Conservation (phyloP, 2,113 vertebrate genomes). For the Gopherus flavomarginatus region DNA sequence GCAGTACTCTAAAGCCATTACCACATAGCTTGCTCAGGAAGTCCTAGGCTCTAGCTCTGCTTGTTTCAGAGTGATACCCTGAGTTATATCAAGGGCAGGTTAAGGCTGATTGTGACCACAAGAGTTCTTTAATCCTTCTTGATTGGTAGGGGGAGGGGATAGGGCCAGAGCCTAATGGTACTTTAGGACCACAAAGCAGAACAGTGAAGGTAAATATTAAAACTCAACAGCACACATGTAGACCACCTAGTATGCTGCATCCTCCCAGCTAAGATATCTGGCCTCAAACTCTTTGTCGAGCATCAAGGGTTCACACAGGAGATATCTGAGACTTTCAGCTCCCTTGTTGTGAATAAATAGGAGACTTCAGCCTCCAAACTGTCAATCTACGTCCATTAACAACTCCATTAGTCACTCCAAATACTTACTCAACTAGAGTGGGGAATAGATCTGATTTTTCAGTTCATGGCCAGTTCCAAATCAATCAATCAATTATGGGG, state of each 20-base stretch:
- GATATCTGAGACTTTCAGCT: slow-evolving; percentile 33
- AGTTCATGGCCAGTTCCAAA: not conserved
- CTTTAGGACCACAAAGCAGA: slow-evolving; percentile 27
- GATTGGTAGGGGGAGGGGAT: no score
- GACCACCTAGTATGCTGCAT: not conserved
- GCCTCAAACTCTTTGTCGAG: not conserved
- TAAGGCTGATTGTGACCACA: no score
- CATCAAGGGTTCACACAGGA: not conserved
- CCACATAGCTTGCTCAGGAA: no score
- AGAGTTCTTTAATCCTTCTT: no score
- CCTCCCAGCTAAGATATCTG: slow-evolving; percentile 7
- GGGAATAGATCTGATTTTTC: no score
- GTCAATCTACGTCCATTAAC: not conserved
- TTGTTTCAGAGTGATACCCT: no score
- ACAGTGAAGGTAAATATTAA: slow-evolving; percentile 32
- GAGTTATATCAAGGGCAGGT: no score
- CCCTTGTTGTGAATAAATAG: not conserved
- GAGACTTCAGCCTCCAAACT: slow-evolving; percentile 11
- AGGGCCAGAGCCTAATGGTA: not conserved
- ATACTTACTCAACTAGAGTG: not conserved
- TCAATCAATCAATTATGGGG: no score
- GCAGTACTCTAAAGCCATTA: no score
- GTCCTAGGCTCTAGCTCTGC: no score
- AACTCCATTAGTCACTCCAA: not conserved
- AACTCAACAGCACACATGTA: slow-evolving; percentile 32